A percentile compares a stretch with the other conserved stretches of the same genome.
Conservation (phyloP, 2,888 invertebrate genomes). For the Lordiphosa andalusiaca region DNA sequence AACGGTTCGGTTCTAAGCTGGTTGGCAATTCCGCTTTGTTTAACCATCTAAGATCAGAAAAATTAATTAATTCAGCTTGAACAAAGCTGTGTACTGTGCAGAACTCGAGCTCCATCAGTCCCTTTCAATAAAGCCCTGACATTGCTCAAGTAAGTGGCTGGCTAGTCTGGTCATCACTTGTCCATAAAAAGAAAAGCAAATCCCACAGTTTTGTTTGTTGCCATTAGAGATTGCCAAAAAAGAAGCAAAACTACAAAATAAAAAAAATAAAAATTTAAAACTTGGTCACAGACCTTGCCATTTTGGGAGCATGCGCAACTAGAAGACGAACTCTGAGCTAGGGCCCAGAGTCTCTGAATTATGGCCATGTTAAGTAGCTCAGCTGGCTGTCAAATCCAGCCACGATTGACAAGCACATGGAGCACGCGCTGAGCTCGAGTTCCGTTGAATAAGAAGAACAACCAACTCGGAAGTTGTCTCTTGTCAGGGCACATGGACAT, state of each 20-base stretch:
- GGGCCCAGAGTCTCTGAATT: constrained; percentile 14
- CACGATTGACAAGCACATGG: constrained; percentile 42
- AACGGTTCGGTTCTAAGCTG: too few species aligned
- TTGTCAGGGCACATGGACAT: constrained; percentile 30
- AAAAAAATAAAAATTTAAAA: constrained; percentile 1
- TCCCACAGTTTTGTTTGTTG: constrained; percentile 36
- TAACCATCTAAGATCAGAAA: too few species aligned
- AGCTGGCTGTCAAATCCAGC: constrained; percentile 36
- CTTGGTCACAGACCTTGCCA: constrained; percentile 30
- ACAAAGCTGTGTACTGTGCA: too few species aligned
- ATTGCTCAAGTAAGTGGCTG: constrained; percentile 6
- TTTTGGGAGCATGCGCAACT: constrained; percentile 49
- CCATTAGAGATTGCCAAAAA: constrained; percentile 17
- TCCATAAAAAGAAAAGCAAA: constrained; percentile 41
- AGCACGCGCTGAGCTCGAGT: constrained; percentile 47
- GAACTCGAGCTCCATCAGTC: too few species aligned
- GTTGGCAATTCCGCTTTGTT: too few species aligned
- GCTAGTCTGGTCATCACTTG: constrained; percentile 11
- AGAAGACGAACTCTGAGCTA: constrained; percentile 6
- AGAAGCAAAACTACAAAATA: constrained; percentile 3
- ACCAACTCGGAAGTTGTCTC: constrained; percentile 38
- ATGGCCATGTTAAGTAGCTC: constrained; percentile 44
- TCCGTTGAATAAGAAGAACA: constrained; percentile 15
- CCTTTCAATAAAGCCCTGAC: too few species aligned
- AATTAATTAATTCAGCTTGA: too few species aligned